These are phyloP conservation scores for Poeciliopsis infans DNA, from an alignment of 2,797 vertebrate genomes.

Conservation along the genomic window DNA sequence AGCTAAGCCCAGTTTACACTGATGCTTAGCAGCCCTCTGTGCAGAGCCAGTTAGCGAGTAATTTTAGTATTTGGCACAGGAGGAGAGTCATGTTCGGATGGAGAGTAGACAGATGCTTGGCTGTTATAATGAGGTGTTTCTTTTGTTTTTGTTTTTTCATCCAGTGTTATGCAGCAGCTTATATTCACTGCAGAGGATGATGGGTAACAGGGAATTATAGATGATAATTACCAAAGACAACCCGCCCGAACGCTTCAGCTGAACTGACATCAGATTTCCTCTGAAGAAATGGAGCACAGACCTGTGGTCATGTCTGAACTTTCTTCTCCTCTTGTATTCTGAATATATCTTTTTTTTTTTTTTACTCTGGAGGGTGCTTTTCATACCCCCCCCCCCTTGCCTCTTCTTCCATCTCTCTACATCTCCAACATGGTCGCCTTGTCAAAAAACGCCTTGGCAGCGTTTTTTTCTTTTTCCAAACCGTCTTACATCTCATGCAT, in stretches of 20 bases:
- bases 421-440: neutral
- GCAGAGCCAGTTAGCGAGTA: slow-evolving; percentile 22
- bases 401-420: slow-evolving; percentile 18
- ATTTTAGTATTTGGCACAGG: slow-evolving; percentile 10
- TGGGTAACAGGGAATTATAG: neutral
- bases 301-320: slow-evolving; percentile 19
- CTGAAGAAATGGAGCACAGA: slow-evolving; percentile 17
- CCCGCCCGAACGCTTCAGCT: slow-evolving; percentile 30
- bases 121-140: slow-evolving; percentile 15
- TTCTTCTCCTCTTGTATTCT: slow-evolving; percentile 7
- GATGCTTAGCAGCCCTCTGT: slow-evolving; percentile 11
- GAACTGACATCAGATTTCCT: slow-evolving; percentile 45
- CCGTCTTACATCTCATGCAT: slow-evolving; percentile 44
- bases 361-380: neutral
- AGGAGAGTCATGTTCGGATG: slow-evolving; percentile 5
- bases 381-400: neutral
- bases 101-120: slow-evolving; percentile 2
- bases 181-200: slow-evolving; percentile 26
- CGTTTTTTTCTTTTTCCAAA: slow-evolving; percentile 6
- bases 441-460: too few species aligned
- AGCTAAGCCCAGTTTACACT: slow-evolving; percentile 30
- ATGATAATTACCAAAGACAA: slow-evolving; percentile 50
- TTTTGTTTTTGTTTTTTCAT: neutral
- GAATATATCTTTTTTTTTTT: neutral
- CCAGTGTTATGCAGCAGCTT: neutral